Base-by-base conservation (phyloP, 2,113 vertebrate genomes). In the Oncorhynchus tshawytscha region DNA sequence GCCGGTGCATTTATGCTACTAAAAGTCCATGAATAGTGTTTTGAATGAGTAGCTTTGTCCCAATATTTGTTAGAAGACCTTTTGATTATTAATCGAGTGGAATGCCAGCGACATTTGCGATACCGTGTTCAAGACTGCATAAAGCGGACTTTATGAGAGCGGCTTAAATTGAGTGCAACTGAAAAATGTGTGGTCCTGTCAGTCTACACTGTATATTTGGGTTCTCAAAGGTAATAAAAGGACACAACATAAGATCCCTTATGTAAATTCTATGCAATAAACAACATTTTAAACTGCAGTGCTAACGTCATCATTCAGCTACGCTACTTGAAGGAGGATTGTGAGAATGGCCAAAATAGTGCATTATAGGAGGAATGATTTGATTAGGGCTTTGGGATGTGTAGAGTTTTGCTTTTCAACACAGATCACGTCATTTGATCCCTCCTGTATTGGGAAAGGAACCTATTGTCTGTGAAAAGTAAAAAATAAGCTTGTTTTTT, bases 241-340 rank as follows among this genome's bases (percentile, higher is more conserved):
- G 65, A n/a, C 25, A 25, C 15, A 31, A 69, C 65, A 69, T 65
- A 72, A 80, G 57, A 77, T 77, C 65, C 65, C 67, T 60, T 74
- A 67, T 67, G 65, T 16, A 18, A 67, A 29, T 67, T 18, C 65
- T 24, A 67, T 67, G 73, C 13, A 75, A 34, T 75, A 62, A 74
- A 74, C 24, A 71, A 64, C 7, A 64, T 18, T 71, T 22, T 78
- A 71, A 70, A 18, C 69, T 57, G 68, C 62, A 72, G 68, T 39
- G 59, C 27, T 48, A 75, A 68, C 51, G 70, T 39, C 29, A 74
- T 39, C 65, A 67, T 74, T 67, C 29, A 62, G 74, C 15, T n/a
- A 31, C 49, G 49, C 65, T 62, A 48, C 49, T 65, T 49, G 66
- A 73, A 62, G 54, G 29, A 67, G 13, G 29, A 67, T 18, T 51